A percentile compares a stretch with the other conserved stretches of the same genome.
These are phyloP conservation scores for Heliornis fulica DNA, from an alignment of 2,113 vertebrate genomes.

Conservation along the genomic window DNA sequence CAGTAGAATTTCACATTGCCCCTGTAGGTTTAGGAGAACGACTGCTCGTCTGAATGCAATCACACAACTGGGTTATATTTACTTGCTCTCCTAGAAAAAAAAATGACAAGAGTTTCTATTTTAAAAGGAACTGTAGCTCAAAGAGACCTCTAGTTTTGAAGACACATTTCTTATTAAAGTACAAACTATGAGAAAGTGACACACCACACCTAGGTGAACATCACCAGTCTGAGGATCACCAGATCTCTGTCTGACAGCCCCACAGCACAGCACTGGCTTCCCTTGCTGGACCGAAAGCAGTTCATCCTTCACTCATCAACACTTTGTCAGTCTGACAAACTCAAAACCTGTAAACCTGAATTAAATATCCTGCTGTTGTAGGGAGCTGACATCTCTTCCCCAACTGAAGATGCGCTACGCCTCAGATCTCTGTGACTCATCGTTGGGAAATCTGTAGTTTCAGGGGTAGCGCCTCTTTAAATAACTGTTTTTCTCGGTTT, in stretches of 20 bases:
- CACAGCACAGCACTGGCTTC: not conserved
- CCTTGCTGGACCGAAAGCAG: not conserved
- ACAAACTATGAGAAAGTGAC: not conserved
- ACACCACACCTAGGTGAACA: not conserved
- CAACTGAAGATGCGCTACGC: accelerated
- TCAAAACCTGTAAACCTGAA: not conserved
- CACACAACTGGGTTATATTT: not conserved
- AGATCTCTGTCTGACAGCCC: not conserved
- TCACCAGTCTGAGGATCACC: not conserved
- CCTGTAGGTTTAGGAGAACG: not conserved
- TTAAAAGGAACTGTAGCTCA: not conserved
- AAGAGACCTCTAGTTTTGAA: not conserved
- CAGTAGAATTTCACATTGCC: not conserved
- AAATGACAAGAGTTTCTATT: not conserved
- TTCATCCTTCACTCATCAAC: not conserved
- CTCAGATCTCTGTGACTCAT: not conserved
- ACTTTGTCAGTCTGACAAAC: not conserved
- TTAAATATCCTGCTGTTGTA: not conserved
- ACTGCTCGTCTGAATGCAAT: not conserved
- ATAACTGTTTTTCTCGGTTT: not conserved
- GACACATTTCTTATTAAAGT: not conserved
- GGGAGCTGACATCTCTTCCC: not conserved
- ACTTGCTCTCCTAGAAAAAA: not conserved
- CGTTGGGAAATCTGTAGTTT: not conserved
- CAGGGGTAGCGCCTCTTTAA: not conserved